These are phyloP conservation scores for Phengaris alcon DNA, from an alignment of 2,888 invertebrate species.

Conservation along the genomic window DNA sequence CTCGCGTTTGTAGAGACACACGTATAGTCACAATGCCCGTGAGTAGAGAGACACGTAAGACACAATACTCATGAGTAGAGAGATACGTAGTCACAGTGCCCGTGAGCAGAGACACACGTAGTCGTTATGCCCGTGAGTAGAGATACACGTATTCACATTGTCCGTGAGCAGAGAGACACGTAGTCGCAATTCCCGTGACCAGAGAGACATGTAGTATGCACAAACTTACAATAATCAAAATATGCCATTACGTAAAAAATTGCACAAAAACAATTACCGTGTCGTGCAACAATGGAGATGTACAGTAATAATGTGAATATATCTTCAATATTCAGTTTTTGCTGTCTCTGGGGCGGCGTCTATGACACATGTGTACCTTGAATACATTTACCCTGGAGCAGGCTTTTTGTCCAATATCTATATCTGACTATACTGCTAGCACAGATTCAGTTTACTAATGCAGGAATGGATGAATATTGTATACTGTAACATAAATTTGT, in stretches of 20 bases:
- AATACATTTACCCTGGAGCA: constrained; percentile 67
- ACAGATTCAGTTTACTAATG: constrained; percentile 12
- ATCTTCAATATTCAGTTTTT: constrained; percentile 78
- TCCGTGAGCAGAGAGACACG: too few relatives aligned
- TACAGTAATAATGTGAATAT: constrained; percentile 69
- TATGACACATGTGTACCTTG: constrained; percentile 73
- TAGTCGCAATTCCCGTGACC: too few relatives aligned
- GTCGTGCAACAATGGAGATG: constrained; percentile 46
- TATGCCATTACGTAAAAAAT: not conserved
- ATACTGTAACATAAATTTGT: not conserved
- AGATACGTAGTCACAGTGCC: too few relatives aligned
- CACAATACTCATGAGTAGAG: too few relatives aligned
- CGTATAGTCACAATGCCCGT: too few relatives aligned
- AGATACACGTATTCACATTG: too few relatives aligned
- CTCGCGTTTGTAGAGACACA: too few relatives aligned
- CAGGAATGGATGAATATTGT: constrained; percentile 5
- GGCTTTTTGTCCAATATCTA: constrained; percentile 68
- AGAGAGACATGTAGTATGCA: too few relatives aligned
- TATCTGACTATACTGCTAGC: not conserved
- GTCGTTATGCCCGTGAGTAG: too few relatives aligned
- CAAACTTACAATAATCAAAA: not conserved
- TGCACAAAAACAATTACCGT: constrained; percentile 39
- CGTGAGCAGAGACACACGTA: too few relatives aligned
- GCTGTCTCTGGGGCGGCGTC: constrained; percentile 59
- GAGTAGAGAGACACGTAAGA: too few relatives aligned